Base-by-base conservation (phyloP, 2,888 invertebrate genomes). In the Embidobia sp. region DNA sequence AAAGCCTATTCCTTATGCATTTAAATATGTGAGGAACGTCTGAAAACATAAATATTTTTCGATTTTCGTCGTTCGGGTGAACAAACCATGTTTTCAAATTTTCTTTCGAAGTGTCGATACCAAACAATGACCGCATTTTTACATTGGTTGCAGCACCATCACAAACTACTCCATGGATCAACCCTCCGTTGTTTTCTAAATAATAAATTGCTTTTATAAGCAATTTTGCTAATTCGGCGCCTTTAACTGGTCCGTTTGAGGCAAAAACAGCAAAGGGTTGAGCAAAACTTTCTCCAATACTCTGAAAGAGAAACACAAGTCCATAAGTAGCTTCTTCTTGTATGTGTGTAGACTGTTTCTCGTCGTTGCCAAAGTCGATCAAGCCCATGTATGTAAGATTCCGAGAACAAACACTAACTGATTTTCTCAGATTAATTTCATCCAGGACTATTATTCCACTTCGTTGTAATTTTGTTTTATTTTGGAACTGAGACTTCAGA, bases 201-300 rank as follows among this genome's bases (percentile, higher is more conserved):
- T 53, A 61, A 3, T 13, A 1, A n/a, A 72, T 66, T 6, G 46
- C 33, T 37, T 55, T 51, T 3, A 79, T 49, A 2, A 79, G 18
- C 1, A 79, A 16, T 44, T 76, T 74, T 5, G 75, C 78, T 6
- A 79, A 16, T 16, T 67, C 64, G 6, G 77, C 70, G 1, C 79
- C 75, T 1, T 26, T 15, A 5, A 81, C 77, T 1, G 77, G 5
- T 31, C 61, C 72, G 29, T 70, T 75, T 10, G 80, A 80, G 1
- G 79, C 79, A 64, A 81, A 79, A 11, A 78, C 78, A 0, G 57
- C 81, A 15, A 82, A 69, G 1, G 82, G 80, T 35, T 80, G 79
- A 1, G 79, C 49, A 37, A 70, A 78, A 0, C 19, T 61, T 19
- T 77, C 79, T 4, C 29, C 22, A 0, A 80, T 29, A 19, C 74